Conservation (phyloP, 1,140 invertebrate species). For the Zaprionus ornatus region DNA sequence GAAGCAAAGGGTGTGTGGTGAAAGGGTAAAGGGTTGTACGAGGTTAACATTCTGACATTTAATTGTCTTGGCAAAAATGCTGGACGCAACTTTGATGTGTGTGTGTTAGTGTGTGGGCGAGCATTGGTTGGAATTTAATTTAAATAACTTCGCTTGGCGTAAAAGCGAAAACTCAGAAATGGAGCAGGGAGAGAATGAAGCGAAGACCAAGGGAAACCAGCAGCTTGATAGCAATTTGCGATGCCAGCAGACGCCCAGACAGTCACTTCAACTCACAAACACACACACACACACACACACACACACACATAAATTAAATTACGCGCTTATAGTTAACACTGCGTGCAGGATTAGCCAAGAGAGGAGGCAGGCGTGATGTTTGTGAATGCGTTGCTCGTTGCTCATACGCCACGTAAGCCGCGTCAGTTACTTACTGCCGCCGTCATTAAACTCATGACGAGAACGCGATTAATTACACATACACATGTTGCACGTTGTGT, state of each 20-base stretch:
- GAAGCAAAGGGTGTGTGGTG: neutral
- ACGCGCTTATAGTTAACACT: conserved; percentile 52
- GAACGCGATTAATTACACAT: conserved; percentile 67
- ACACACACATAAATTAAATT: conserved; percentile 63
- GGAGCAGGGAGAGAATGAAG: neutral
- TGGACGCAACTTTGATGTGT: conserved; percentile 54
- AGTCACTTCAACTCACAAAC: neutral
- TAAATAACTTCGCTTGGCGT: conserved; percentile 70
- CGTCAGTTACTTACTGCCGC: neutral
- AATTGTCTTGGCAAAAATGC: conserved; percentile 64
- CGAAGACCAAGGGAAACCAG: neutral
- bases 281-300: neutral
- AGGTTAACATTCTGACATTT: conserved; percentile 60
- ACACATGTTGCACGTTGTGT: conserved; percentile 23
- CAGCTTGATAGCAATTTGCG: no score
- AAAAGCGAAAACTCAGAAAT: conserved; percentile 24
- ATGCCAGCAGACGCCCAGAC: neutral
- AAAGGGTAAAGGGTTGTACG: neutral
- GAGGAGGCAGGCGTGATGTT: conserved; percentile 17
- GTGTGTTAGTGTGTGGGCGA: conserved; percentile 28
- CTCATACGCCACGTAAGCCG: conserved; percentile 48
- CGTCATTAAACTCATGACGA: conserved; percentile 67
- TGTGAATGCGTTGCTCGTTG: conserved; percentile 46
- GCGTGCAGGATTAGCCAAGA: conserved; percentile 54
- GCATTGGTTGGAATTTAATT: conserved; percentile 72